Conservation (phyloP, 2,888 invertebrate genomes). For the Anthrax anthrax region DNA sequence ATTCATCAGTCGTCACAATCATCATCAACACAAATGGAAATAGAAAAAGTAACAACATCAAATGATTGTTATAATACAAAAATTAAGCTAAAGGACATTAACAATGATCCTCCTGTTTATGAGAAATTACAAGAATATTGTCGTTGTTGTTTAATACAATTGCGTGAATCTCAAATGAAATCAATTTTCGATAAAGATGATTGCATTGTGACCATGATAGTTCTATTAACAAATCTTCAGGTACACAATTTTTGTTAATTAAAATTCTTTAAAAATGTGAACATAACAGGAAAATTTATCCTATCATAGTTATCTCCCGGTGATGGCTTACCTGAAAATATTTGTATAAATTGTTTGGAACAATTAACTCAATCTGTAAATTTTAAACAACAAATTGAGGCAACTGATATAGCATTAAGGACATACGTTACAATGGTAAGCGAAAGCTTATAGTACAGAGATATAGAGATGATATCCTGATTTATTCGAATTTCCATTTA, state of each 20-base stretch:
- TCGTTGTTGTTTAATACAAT: slow-evolving; percentile 7
- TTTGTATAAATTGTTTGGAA: slow-evolving; percentile 16
- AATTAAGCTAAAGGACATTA: neutral
- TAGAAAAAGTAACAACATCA: too few species aligned
- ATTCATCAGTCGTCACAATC: too few species aligned
- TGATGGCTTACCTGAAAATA: slow-evolving; percentile 16
- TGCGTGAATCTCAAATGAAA: neutral
- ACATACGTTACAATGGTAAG: too few species aligned
- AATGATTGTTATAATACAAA: neutral
- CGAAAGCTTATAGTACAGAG: too few species aligned
- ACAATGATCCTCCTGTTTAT: too few species aligned
- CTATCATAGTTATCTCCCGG: slow-evolving; percentile 12
- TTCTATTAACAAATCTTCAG: slow-evolving; percentile 7
- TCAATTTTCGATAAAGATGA: slow-evolving; percentile 9
- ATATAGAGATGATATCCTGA: too few species aligned
- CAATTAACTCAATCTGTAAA: slow-evolving; percentile 28
- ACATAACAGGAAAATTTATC: neutral
- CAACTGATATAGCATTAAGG: slow-evolving; percentile 22
- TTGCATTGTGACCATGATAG: slow-evolving; percentile 5
- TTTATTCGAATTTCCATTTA: too few species aligned
- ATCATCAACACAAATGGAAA: too few species aligned
- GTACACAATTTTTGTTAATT: neutral
- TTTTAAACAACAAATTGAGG: slow-evolving; percentile 36
- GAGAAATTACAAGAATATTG: slow-evolving; percentile 3
- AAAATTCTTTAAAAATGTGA: neutral